A percentile compares a stretch with the other conserved stretches of the same genome.
Conservation (phyloP, 2,888 invertebrate species). For the Blastobasis lacticolella region DNA sequence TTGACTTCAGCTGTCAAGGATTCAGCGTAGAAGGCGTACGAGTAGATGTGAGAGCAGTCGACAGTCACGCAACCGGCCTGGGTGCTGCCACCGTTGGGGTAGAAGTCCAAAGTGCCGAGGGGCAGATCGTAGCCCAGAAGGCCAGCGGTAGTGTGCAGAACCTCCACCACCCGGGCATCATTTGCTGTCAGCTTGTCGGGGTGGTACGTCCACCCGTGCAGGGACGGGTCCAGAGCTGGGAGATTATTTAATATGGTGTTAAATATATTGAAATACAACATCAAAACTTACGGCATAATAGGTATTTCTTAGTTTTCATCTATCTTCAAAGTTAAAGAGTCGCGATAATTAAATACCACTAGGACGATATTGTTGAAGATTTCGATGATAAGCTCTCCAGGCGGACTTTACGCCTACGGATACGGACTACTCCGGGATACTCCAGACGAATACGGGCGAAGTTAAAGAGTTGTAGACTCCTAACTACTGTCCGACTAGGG, state of each 20-base stretch:
- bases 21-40: constrained; percentile 50
- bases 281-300: no score
- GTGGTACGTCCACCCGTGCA: constrained; percentile 56
- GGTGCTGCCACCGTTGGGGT: constrained; percentile 46
- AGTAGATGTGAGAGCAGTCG: constrained; percentile 41
- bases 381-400: no score
- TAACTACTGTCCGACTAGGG: no score
- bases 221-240: constrained; percentile 59
- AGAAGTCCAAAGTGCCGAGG: constrained; percentile 54
- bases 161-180: constrained; percentile 53
- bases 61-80: constrained; percentile 47
- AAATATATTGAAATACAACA: no score
- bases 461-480: no score
- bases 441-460: no score
- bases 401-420: no score
- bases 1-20: constrained; percentile 31
- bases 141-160: constrained; percentile 52
- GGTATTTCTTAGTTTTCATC: no score
- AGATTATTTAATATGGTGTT: constrained; percentile 1
- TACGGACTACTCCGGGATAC: no score
- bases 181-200: constrained; percentile 35
- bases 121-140: constrained; percentile 48
- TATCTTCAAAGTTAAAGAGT: no score
- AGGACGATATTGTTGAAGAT: no score
- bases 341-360: no score